These are phyloP conservation scores for Siderastrea siderea DNA, from an alignment of 92 coral and sea anemone species.

Conservation along the genomic window DNA sequence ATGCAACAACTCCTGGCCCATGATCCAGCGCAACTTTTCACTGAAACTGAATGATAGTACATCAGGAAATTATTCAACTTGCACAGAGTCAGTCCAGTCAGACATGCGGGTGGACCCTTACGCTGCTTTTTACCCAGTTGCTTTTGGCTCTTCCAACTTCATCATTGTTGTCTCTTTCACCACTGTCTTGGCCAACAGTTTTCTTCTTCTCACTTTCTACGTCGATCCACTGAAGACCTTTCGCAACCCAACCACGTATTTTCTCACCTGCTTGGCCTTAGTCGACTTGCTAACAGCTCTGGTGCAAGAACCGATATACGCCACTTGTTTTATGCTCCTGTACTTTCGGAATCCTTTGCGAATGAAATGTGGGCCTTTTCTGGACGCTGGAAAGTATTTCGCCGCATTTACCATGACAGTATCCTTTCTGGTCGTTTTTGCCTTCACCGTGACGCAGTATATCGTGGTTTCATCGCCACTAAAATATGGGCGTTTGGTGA, in stretches of 20 bases:
- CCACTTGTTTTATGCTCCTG: conserved; percentile 25
- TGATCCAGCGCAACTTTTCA: not conserved
- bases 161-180: not conserved
- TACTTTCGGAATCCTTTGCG: too few species aligned
- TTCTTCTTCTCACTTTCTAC: conserved; percentile 24
- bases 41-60: not conserved
- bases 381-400: not conserved
- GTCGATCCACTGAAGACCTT: conserved; percentile 45
- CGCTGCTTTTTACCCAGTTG: conserved; percentile 12
- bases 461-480: conserved; percentile 33
- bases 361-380: not conserved
- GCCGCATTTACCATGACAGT: not conserved
- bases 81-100: not conserved
- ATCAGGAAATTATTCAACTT: not conserved
- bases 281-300: conserved; percentile 29
- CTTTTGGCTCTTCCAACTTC: conserved; percentile 19
- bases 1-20: too few species aligned
- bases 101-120: not conserved
- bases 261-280: conserved; percentile 43
- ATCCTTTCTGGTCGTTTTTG: not conserved
- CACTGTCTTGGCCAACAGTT: conserved; percentile 19
- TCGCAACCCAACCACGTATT: conserved; percentile 41
- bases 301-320: conserved; percentile 12
- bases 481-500: conserved; percentile 15
- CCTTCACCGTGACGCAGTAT: conserved; percentile 25